These are phyloP conservation scores for Papilio helenus DNA, from an alignment of 1,140 invertebrate genomes.

Conservation along the genomic window DNA sequence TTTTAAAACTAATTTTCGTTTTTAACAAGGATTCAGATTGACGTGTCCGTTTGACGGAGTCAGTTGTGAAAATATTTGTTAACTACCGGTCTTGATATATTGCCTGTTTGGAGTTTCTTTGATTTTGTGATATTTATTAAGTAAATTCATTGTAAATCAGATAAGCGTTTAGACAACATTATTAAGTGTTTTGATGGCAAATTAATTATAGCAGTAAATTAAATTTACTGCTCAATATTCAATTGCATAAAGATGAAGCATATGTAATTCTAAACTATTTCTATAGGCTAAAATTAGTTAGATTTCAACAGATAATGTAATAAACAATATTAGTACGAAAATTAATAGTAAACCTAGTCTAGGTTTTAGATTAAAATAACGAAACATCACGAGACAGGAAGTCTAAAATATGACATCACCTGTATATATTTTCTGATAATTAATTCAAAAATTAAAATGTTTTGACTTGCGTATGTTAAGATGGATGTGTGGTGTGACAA, in stretches of 20 bases:
- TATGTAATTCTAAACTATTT: too few species aligned
- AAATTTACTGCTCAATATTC: background rate
- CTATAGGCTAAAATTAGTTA: too few species aligned
- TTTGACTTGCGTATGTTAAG: too few species aligned
- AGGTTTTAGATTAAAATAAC: too few species aligned
- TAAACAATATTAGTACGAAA: too few species aligned
- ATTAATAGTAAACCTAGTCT: too few species aligned
- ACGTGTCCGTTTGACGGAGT: constrained; percentile 45
- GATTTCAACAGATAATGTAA: too few species aligned
- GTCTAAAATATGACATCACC: too few species aligned
- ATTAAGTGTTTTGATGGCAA: background rate
- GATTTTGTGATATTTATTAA: constrained; percentile 47
- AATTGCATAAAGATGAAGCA: background rate
- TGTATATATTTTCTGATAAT: too few species aligned
- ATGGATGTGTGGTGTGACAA: too few species aligned
- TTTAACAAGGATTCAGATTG: constrained; percentile 47
- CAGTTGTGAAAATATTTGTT: constrained; percentile 72
- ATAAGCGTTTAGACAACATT: constrained; percentile 3
- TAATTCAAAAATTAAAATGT: too few species aligned
- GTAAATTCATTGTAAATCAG: constrained; percentile 28
- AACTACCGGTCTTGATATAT: constrained; percentile 72
- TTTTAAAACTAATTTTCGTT: constrained; percentile 47
- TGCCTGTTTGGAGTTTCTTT: constrained; percentile 42
- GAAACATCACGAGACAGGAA: too few species aligned
- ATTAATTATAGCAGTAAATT: background rate